These are phyloP conservation scores for Gallinago stenura DNA, from an alignment of 2,797 vertebrate species.

Conservation along the genomic window DNA sequence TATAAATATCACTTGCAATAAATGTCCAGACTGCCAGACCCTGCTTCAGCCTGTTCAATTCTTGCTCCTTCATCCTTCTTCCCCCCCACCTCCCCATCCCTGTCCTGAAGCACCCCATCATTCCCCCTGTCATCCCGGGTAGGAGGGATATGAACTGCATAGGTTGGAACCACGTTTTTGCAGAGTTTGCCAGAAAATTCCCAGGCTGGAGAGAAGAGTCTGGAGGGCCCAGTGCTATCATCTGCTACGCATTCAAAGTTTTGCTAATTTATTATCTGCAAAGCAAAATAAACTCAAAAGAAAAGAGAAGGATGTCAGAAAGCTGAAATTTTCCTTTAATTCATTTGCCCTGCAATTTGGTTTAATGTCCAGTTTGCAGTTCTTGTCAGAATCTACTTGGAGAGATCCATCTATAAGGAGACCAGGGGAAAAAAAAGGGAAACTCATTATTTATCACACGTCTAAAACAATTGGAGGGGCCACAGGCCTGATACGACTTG, in stretches of 20 bases:
- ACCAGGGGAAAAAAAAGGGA: neutral
- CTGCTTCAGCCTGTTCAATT: neutral
- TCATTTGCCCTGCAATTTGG: fast-evolving
- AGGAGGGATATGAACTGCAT: too few species aligned
- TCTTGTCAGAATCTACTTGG: neutral
- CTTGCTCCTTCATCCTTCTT: neutral
- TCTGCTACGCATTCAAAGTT: fast-evolving
- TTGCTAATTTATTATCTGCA: neutral
- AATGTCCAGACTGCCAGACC: neutral
- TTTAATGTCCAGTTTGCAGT: neutral
- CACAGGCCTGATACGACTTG: fast-evolving
- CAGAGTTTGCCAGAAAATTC: neutral
- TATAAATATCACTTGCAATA: neutral
- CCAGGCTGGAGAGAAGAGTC: neutral
- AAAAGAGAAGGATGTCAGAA: neutral
- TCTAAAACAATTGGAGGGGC: neutral
- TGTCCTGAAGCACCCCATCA: neutral
- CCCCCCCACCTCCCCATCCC: neutral
- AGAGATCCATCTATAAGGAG: neutral
- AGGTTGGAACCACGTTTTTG: fast-evolving
- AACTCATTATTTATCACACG: fast-evolving
- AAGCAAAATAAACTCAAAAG: neutral
- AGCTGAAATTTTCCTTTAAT: neutral
- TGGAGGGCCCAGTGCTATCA: neutral
- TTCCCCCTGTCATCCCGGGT: neutral